These are phyloP conservation scores for Drosophila pseudoobscura DNA, from an alignment of 1,140 invertebrate species.

Conservation along the genomic window DNA sequence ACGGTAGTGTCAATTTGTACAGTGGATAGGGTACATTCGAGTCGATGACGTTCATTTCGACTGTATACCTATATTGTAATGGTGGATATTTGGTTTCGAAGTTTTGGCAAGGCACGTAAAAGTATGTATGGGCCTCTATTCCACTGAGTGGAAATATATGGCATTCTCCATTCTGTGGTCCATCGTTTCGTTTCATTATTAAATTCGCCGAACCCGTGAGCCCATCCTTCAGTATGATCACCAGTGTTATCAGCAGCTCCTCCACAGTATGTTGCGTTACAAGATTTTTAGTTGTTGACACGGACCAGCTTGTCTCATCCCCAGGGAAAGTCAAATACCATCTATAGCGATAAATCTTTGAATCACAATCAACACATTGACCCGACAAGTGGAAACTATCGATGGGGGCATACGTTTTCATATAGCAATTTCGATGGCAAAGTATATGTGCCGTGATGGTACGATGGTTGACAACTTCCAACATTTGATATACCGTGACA, in stretches of 20 bases:
- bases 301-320: accelerated
- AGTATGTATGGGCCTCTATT: slow-evolving; percentile 8
- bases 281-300: background rate
- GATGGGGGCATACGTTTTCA: background rate
- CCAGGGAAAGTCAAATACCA: slow-evolving; percentile 15
- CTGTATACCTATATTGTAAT: slow-evolving; percentile 11
- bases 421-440: slow-evolving; percentile 18
- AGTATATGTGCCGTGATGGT: slow-evolving; percentile 16
- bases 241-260: background rate
- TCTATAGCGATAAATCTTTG: background rate
- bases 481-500: background rate
- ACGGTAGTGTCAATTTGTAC: background rate
- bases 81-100: slow-evolving; percentile 13
- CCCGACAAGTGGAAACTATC: slow-evolving; percentile 16
- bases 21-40: background rate
- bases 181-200: slow-evolving; percentile 8
- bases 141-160: background rate
- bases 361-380: slow-evolving; percentile 11
- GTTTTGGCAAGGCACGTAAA: slow-evolving; percentile 6
- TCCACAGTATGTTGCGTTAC: background rate
- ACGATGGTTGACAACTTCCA: background rate
- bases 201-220: background rate
- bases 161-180: slow-evolving; percentile 20
- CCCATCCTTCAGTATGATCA: background rate
- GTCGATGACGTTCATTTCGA: background rate